These are phyloP conservation scores for Nesoenas mayeri DNA, from an alignment of 2,113 vertebrate species.

Conservation along the genomic window DNA sequence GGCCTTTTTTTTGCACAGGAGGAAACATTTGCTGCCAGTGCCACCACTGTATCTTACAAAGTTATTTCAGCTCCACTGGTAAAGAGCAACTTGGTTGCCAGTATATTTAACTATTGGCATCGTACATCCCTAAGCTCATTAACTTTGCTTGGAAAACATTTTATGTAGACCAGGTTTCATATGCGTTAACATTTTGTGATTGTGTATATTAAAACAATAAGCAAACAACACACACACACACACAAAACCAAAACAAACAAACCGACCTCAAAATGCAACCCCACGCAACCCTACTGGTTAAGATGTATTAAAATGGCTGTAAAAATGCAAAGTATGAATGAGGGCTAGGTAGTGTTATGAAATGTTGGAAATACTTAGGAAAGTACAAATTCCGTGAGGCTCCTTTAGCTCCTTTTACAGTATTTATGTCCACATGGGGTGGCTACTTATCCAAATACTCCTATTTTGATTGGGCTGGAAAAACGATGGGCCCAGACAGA, in stretches of 20 bases:
- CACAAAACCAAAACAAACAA: too few species aligned
- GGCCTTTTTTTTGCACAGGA: background rate
- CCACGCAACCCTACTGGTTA: background rate
- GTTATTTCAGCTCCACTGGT: background rate
- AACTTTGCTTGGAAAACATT: background rate
- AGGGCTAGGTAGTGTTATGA: background rate
- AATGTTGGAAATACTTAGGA: background rate
- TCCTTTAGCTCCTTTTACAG: background rate
- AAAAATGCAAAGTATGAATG: background rate
- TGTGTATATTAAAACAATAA: background rate
- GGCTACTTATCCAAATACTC: background rate
- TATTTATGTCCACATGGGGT: rapidly evolving
- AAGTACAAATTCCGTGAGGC: background rate
- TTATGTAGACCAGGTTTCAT: background rate
- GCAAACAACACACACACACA: too few species aligned
- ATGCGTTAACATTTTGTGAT: background rate
- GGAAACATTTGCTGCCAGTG: background rate
- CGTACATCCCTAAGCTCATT: background rate
- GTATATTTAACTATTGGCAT: background rate
- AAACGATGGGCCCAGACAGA: rapidly evolving
- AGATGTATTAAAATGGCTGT: background rate
- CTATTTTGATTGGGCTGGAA: background rate
- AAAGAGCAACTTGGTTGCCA: background rate
- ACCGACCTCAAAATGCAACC: too few species aligned
- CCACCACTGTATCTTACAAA: background rate